A percentile compares a stretch with the other conserved stretches of the same genome.
These are phyloP conservation scores for Tetraneura akinire DNA, from an alignment of 1,140 invertebrate species.

Conservation along the genomic window DNA sequence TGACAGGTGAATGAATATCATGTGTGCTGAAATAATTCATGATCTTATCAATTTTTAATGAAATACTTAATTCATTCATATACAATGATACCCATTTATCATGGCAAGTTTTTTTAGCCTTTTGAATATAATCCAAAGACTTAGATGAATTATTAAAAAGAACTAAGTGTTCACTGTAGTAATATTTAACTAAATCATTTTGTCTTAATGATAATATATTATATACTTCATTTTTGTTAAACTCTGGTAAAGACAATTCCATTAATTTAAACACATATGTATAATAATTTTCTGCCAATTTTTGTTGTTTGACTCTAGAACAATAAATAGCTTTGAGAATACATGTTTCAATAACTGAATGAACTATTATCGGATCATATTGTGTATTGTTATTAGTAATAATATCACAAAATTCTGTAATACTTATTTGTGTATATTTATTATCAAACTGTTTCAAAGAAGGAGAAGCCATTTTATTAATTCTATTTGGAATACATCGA, in stretches of 20 bases:
- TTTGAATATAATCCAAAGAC: slow-evolving; percentile 22
- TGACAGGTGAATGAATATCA: slow-evolving; percentile 9
- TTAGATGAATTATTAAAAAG: slow-evolving; percentile 9
- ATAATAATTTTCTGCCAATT: slow-evolving; percentile 27
- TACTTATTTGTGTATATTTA: background rate
- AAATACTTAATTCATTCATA: slow-evolving; percentile 18
- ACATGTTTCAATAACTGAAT: slow-evolving; percentile 40
- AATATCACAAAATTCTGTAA: slow-evolving; percentile 16
- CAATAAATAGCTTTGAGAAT: slow-evolving; percentile 40
- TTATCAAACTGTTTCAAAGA: slow-evolving; percentile 26
- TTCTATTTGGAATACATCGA: background rate
- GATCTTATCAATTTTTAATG: background rate
- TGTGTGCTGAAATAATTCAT: background rate
- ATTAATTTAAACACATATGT: slow-evolving; percentile 16
- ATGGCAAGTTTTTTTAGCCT: background rate
- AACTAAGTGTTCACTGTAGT: slow-evolving; percentile 29
- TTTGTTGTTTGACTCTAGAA: slow-evolving; percentile 21
- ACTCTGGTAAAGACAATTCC: background rate
- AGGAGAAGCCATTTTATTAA: slow-evolving; percentile 29
- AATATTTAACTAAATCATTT: slow-evolving; percentile 14
- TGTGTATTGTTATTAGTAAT: background rate
- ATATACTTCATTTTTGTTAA: slow-evolving; percentile 45
- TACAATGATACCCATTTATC: slow-evolving; percentile 25
- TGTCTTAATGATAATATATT: slow-evolving; percentile 28
- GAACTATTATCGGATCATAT: slow-evolving; percentile 4